Conservation (phyloP, 2,113 vertebrate species). For the Silurus meridionalis region DNA sequence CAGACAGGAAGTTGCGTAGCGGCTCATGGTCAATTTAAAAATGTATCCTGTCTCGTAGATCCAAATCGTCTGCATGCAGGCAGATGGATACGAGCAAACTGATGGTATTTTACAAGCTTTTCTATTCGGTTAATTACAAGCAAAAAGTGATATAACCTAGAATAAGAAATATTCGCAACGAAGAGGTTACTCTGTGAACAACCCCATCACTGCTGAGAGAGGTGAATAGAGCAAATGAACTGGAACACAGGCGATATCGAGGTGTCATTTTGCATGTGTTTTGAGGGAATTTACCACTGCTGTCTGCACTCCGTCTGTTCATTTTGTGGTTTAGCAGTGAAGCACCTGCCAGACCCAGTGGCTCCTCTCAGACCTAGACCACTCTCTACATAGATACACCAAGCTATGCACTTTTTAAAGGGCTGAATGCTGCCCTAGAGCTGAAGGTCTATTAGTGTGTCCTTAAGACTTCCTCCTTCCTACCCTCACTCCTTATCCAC, state of each 20-base stretch:
- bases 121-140: background rate
- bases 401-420: constrained; percentile 52
- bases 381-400: constrained; percentile 51
- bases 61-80: constrained; percentile 45
- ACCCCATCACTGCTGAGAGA: constrained; percentile 45
- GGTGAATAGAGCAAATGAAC: background rate
- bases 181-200: constrained; percentile 48
- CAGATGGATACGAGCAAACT: background rate
- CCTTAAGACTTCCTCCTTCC: constrained; percentile 37
- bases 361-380: constrained; percentile 51
- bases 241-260: background rate
- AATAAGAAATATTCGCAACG: background rate
- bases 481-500: constrained; percentile 15
- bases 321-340: constrained; percentile 62
- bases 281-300: constrained; percentile 55
- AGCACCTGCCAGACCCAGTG: constrained; percentile 70
- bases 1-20: constrained; percentile 76
- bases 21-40: constrained; percentile 64
- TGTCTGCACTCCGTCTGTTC: constrained; percentile 49
- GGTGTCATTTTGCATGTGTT: background rate
- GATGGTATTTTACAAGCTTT: background rate
- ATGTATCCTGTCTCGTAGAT: constrained; percentile 52
- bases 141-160: background rate
- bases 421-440: constrained; percentile 54
- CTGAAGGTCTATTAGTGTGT: constrained; percentile 48